These are phyloP conservation scores for Chanos chanos DNA, from an alignment of 2,797 vertebrate genomes.

Conservation along the genomic window DNA sequence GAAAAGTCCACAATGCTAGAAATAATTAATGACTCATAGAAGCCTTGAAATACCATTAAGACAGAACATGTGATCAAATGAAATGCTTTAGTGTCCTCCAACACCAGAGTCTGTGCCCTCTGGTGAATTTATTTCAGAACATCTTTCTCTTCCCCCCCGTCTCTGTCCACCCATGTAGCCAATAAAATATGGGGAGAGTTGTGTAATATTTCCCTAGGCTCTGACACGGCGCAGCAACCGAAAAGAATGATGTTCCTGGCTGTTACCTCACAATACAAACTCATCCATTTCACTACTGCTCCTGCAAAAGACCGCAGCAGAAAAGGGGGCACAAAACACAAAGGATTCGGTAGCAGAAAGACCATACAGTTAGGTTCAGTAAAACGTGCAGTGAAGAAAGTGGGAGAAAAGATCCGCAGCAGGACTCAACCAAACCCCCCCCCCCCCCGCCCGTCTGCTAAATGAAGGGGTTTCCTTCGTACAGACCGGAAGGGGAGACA, in stretches of 20 bases:
- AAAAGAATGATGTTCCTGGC: slow-evolving; percentile 41
- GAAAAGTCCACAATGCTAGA: slow-evolving; percentile 38
- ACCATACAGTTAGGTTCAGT: not conserved
- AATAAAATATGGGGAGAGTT: slow-evolving; percentile 40
- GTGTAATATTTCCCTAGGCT: slow-evolving; percentile 46
- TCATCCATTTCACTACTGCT: slow-evolving; percentile 46
- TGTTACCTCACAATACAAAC: slow-evolving; percentile 38
- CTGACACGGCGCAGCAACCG: slow-evolving; percentile 2
- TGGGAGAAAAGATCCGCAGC: too few species aligned
- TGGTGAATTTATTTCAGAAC: slow-evolving; percentile 2
- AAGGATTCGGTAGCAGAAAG: not conserved
- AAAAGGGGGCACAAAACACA: slow-evolving; percentile 1
- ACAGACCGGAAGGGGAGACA: slow-evolving; percentile 3
- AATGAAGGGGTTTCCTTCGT: too few species aligned
- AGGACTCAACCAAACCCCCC: too few species aligned
- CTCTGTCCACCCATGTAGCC: slow-evolving; percentile 28
- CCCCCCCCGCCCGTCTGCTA: too few species aligned
- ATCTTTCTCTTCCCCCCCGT: slow-evolving; percentile 10
- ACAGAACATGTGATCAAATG: slow-evolving; percentile 14
- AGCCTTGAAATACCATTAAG: slow-evolving; percentile 7
- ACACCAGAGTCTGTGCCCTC: not conserved
- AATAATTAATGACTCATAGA: slow-evolving; percentile 45
- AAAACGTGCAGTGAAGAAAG: too few species aligned
- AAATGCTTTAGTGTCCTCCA: not conserved
- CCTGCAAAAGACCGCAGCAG: not conserved